These are phyloP conservation scores for Maccullochella peelii DNA, from an alignment of 2,113 vertebrate genomes.

Conservation along the genomic window DNA sequence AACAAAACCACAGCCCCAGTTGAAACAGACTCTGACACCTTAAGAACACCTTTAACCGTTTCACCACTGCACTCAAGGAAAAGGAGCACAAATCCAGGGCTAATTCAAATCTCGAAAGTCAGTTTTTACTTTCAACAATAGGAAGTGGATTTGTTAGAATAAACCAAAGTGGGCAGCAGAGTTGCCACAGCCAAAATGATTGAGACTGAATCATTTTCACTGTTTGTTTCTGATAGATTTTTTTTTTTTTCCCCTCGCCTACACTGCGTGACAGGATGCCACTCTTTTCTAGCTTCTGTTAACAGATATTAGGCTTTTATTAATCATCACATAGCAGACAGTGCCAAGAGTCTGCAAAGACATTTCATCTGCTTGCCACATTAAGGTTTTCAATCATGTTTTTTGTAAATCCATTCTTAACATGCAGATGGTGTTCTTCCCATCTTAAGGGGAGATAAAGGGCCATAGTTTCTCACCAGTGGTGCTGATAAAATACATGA, in stretches of 20 bases:
- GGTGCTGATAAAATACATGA: neutral
- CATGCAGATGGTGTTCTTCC: neutral
- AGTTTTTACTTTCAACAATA: conserved; percentile 29
- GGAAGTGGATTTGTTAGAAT: conserved; percentile 57
- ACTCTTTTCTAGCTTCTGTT: neutral
- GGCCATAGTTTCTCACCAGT: neutral
- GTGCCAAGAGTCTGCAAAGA: neutral
- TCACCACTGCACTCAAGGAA: conserved; percentile 68
- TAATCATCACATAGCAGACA: conserved; percentile 1
- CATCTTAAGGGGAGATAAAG: neutral
- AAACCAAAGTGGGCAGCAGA: conserved; percentile 39
- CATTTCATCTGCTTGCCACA: neutral
- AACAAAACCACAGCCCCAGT: conserved; percentile 76
- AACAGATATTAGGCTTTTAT: conserved; percentile 2
- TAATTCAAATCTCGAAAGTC: conserved; percentile 29
- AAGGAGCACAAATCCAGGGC: conserved; percentile 21
- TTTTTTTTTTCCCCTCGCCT: neutral
- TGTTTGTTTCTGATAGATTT: neutral
- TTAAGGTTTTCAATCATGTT: neutral
- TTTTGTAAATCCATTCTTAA: neutral
- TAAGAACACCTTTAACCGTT: conserved; percentile 80
- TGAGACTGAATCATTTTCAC: conserved; percentile 4
- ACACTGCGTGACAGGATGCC: neutral
- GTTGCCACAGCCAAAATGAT: conserved; percentile 6
- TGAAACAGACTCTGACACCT: conserved; percentile 80